These are phyloP conservation scores for Megalonaias nervosa DNA, from an alignment of 1,140 invertebrate genomes.

Conservation along the genomic window DNA sequence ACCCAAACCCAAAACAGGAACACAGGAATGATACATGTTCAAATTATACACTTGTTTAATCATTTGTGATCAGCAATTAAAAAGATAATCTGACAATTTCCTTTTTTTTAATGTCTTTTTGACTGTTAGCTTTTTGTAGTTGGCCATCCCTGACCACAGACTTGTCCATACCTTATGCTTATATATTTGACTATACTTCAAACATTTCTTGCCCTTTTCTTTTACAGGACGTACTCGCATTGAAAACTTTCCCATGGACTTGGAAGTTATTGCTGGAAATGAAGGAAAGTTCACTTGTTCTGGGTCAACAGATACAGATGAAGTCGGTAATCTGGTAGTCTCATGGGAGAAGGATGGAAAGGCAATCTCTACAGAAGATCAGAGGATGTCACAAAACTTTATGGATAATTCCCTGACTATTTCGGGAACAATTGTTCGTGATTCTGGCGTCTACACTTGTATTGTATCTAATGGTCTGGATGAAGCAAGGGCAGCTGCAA, in stretches of 20 bases:
- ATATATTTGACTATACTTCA: no score
- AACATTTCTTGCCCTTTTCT: slow-evolving; percentile 74
- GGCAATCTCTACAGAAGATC: slow-evolving; percentile 84
- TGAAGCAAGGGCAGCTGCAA: slow-evolving; percentile 85
- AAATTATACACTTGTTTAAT: no score
- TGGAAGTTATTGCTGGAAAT: slow-evolving; percentile 57
- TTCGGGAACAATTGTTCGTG: slow-evolving; percentile 92
- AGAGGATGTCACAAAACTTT: slow-evolving; percentile 74
- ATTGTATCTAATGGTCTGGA: slow-evolving; percentile 93
- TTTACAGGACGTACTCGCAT: slow-evolving; percentile 59
- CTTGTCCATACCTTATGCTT: no score
- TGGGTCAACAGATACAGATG: slow-evolving; percentile 61
- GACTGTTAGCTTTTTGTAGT: no score
- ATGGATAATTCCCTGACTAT: slow-evolving; percentile 93
- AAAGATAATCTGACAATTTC: no score
- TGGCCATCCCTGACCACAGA: no score
- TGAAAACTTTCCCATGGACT: slow-evolving; percentile 57
- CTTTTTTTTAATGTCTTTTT: no score
- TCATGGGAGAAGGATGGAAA: slow-evolving; percentile 64
- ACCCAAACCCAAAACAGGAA: no score
- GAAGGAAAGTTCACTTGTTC: slow-evolving; percentile 66
- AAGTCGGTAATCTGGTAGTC: slow-evolving; percentile 55
- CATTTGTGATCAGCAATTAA: no score
- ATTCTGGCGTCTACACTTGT: slow-evolving; percentile 97
- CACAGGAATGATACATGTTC: no score